Evolutionary conservation across 2,797 vertebrate genomes (phyloP).

Genomic region (Microctenopoma lineatum): DNA sequence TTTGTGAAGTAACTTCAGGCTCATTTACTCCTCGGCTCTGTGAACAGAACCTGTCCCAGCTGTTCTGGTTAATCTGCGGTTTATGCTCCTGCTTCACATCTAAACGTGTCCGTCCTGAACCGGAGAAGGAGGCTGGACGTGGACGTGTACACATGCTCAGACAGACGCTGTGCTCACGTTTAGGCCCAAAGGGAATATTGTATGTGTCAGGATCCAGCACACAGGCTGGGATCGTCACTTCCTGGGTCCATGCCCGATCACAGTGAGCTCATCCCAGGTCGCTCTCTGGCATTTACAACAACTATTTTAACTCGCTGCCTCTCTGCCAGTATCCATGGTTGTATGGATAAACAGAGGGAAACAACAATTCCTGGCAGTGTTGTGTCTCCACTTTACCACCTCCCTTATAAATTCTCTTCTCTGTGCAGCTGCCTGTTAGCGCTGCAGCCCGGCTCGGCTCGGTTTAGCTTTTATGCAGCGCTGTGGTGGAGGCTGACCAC

Average conservation of each 20-base stretch:
- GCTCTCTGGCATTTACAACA: slow-evolving; percentile 60
- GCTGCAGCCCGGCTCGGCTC: slow-evolving; percentile 38
- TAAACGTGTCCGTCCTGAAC: not conserved
- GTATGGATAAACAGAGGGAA: slow-evolving; percentile 72
- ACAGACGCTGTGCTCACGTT: slow-evolving; percentile 51
- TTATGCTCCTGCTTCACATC: too few relatives aligned
- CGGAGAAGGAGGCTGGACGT: not conserved
- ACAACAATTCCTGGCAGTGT: slow-evolving; percentile 76
- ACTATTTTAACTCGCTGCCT: slow-evolving; percentile 62
- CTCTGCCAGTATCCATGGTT: slow-evolving; percentile 76
- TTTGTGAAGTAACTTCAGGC: too few relatives aligned
- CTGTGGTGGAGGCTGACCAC: slow-evolving; percentile 70
- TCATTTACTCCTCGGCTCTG: too few relatives aligned
- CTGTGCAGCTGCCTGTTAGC: slow-evolving; percentile 65
- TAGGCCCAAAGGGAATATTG: slow-evolving; percentile 29
- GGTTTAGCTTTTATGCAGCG: slow-evolving; percentile 64
- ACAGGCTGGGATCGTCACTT: slow-evolving; percentile 22
- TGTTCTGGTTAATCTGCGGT: too few relatives aligned
- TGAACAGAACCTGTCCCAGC: too few relatives aligned
- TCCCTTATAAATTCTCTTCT: slow-evolving; percentile 77
- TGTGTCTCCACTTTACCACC: slow-evolving; percentile 73
- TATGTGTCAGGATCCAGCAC: slow-evolving; percentile 23
- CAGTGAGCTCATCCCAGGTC: slow-evolving; percentile 55
- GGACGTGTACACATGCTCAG: slow-evolving; percentile 33
- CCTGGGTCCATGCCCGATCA: slow-evolving; percentile 33